Conservation (phyloP, 2,797 vertebrate species). For the Enteromius unitaeniatus region DNA sequence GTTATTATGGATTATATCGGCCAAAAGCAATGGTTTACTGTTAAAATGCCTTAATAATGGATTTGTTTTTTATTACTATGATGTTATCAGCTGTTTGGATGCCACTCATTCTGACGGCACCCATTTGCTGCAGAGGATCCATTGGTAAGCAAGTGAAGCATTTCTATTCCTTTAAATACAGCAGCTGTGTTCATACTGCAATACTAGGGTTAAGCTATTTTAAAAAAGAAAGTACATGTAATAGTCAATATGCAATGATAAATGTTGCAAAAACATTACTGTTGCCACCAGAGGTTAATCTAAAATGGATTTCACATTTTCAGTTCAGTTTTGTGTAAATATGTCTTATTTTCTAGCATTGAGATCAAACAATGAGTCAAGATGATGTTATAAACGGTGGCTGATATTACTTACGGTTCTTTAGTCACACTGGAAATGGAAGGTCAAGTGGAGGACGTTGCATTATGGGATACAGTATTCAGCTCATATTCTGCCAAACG, state of each 20-base stretch:
- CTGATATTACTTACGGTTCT: not conserved
- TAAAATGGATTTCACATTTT: not conserved
- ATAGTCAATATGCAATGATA: not conserved
- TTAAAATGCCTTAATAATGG: not conserved
- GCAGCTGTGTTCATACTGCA: not conserved
- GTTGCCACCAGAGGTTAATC: not conserved
- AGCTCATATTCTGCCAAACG: not conserved
- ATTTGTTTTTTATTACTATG: not conserved
- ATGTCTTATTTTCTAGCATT: not conserved
- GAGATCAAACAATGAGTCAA: not conserved
- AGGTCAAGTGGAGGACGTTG: conserved; percentile 10
- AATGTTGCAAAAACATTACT: not conserved
- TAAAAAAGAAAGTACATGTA: not conserved
- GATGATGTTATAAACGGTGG: not conserved
- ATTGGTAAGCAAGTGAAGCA: not conserved
- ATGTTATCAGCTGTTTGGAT: not conserved
- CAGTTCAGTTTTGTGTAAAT: not conserved
- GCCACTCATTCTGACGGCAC: not conserved
- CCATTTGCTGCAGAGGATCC: not conserved
- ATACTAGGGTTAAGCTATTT: not conserved
- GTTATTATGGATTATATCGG: not conserved
- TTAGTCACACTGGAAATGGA: not conserved
- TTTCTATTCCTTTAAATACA: not conserved
- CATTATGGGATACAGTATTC: conserved; percentile 9
- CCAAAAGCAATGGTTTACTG: not conserved